Conservation (phyloP, 2,113 vertebrate genomes). For the Strix aluco region DNA sequence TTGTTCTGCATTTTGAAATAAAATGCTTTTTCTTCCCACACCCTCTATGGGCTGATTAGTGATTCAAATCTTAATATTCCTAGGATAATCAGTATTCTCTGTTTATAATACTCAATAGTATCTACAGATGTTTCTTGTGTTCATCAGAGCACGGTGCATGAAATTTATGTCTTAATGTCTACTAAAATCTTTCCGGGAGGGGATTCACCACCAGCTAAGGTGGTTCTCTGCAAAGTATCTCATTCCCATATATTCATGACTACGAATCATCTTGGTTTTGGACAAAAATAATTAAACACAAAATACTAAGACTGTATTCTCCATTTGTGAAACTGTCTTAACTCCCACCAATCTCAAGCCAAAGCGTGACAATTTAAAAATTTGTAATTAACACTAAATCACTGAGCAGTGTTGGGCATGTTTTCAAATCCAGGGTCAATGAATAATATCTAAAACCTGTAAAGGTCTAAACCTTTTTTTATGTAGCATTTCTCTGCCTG, state of each 20-base stretch:
- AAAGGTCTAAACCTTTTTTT: background rate
- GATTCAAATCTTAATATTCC: background rate
- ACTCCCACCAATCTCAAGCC: background rate
- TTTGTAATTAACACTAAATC: background rate
- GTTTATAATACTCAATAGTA: conserved; percentile 17
- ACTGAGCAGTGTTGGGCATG: background rate
- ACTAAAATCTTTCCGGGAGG: conserved; percentile 30
- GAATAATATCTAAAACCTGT: background rate
- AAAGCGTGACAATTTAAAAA: background rate
- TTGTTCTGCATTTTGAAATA: background rate
- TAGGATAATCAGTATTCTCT: conserved; percentile 32
- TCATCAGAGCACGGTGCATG: conserved; percentile 36
- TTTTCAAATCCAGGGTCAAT: background rate
- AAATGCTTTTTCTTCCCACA: background rate
- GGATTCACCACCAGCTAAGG: conserved; percentile 19
- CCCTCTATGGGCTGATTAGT: background rate
- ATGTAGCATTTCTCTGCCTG: background rate
- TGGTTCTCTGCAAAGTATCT: conserved; percentile 9
- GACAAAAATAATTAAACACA: background rate
- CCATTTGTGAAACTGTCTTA: background rate
- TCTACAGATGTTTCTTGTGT: conserved; percentile 46
- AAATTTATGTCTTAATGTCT: conserved; percentile 63
- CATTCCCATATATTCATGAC: conserved; percentile 16
- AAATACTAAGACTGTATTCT: background rate
- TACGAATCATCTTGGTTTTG: background rate